Conservation (phyloP, 2,113 vertebrate genomes). For the Globicephala melas region DNA sequence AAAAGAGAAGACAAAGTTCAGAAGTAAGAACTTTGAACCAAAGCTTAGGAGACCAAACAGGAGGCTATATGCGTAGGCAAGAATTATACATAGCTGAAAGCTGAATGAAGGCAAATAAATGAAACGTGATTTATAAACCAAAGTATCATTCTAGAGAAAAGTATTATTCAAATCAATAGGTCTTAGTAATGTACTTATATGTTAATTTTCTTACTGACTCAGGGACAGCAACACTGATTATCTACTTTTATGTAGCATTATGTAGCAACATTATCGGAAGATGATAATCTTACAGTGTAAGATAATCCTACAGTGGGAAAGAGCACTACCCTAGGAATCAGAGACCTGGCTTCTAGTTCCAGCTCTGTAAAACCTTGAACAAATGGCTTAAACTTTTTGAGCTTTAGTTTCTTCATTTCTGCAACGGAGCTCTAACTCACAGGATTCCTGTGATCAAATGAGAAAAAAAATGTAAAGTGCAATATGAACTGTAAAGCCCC, state of each 20-base stretch:
- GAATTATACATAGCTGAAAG: slow-evolving; percentile 20
- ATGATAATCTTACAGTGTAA: not conserved
- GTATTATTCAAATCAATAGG: slow-evolving; percentile 19
- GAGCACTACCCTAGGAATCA: not conserved
- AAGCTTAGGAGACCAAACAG: slow-evolving; percentile 39
- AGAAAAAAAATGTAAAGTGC: not conserved
- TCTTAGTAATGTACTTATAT: not conserved
- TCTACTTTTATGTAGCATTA: slow-evolving; percentile 13
- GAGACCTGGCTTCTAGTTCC: slow-evolving; percentile 17
- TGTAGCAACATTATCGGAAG: not conserved
- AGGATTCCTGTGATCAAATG: slow-evolving; percentile 38
- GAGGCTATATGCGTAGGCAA: slow-evolving; percentile 35
- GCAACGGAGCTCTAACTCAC: not conserved
- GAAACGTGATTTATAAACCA: slow-evolving; percentile 17
- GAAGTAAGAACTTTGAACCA: slow-evolving; percentile 39
- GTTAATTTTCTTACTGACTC: slow-evolving; percentile 7
- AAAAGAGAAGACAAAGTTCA: slow-evolving; percentile 66
- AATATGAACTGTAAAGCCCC: slow-evolving; percentile 8
- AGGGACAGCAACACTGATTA: not conserved
- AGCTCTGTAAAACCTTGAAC: slow-evolving; percentile 13
- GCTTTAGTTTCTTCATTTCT: slow-evolving; percentile 33
- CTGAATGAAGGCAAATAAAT: slow-evolving; percentile 26
- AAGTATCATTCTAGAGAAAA: slow-evolving; percentile 26
- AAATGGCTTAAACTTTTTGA: slow-evolving; percentile 34
- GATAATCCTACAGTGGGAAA: not conserved